A percentile compares a stretch with the other conserved stretches of the same genome.
These are phyloP conservation scores for Corella eumyota DNA, from an alignment of 23 tunicate genomes.

Conservation along the genomic window DNA sequence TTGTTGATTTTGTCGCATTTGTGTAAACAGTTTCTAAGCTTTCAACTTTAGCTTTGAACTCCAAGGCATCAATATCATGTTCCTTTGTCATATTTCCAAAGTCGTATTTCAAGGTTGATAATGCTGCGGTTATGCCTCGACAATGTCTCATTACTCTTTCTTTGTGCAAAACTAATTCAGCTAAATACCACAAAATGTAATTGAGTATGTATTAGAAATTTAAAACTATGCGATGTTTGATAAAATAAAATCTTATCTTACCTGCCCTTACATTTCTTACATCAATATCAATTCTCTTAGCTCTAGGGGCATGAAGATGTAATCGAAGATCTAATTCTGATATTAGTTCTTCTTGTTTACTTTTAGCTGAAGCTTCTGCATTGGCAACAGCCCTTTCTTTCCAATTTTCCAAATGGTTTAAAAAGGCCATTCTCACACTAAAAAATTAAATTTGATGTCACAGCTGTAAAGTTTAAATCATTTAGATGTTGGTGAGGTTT, in stretches of 20 bases:
- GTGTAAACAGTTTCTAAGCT: conserved; percentile 34
- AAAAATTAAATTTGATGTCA: neutral
- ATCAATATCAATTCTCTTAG: conserved; percentile 66
- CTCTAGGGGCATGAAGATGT: conserved; percentile 77
- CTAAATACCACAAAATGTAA: no score
- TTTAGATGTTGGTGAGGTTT: no score
- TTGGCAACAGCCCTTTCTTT: conserved; percentile 13
- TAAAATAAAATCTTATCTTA: no score
- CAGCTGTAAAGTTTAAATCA: no score
- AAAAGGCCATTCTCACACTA: conserved; percentile 67
- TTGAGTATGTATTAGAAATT: no score
- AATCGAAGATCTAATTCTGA: conserved; percentile 78
- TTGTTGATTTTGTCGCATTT: conserved; percentile 48
- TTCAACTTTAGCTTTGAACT: conserved; percentile 33
- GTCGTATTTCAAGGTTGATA: conserved; percentile 43
- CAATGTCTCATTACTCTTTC: conserved; percentile 78
- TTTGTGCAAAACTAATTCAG: conserved; percentile 66
- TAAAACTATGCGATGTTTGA: no score
- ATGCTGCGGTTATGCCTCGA: conserved; percentile 71
- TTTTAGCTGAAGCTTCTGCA: conserved; percentile 21
- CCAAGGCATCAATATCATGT: conserved; percentile 54
- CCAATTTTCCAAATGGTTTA: conserved; percentile 74
- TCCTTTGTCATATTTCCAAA: conserved; percentile 51
- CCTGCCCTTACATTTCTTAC: conserved; percentile 83
- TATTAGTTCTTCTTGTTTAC: conserved; percentile 64